Evolutionary conservation across 2,113 vertebrate genomes (phyloP), one percentile per base, ranked within the genome.

Genomic region (Boulengeromyrus knoepffleri): DNA sequence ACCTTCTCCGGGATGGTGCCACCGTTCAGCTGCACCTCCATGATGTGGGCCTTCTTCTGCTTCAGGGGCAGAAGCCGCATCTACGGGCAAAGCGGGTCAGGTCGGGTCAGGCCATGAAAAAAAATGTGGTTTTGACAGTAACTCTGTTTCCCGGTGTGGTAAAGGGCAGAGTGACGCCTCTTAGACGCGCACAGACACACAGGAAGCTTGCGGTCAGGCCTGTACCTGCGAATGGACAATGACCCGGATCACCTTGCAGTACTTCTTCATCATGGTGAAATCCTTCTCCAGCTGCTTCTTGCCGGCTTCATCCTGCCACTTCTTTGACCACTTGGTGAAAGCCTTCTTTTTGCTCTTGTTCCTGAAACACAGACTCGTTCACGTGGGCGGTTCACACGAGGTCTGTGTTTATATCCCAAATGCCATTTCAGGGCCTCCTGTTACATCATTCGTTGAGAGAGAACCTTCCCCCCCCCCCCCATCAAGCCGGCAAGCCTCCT

Each of bases 341-440:
- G 99, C 99, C 98, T 99, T 99, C 98, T 99, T 99, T 96, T 99
- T 99, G 90, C 98, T 99, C 90, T 99, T 99, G 95, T 98, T 98
- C 99, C 99, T 99, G 96, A 93, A 96, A 93, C 52, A 89, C 47
- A 89, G 27, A 53, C 24, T 89, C 88, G 31, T 66, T 56, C 31
- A 19, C 8, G 0, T 0, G 31, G 36, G 13, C 1, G 10, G 70
- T 31, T 77, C 70, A 77, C 31, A 31, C 0, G 3, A 39, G 27
- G 8, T 17, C 27, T 36, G 10, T 36, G 66, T 70, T 4, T 36
- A 70, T 24, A 24, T 58, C 56, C 56, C 56, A 27, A 7, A 39
- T 77, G 31, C 70, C 5, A 17, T 39, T 39, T 39, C 10, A 15
- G 31, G 70, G 31, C 15, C 70, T 77, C 10, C 31, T 77, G 36